A percentile compares a stretch with the other conserved stretches of the same genome.
phyloP scores from a whole-genome alignment of 2,113 vertebrate species.

The Lamprologus tigripictilis region DNA sequence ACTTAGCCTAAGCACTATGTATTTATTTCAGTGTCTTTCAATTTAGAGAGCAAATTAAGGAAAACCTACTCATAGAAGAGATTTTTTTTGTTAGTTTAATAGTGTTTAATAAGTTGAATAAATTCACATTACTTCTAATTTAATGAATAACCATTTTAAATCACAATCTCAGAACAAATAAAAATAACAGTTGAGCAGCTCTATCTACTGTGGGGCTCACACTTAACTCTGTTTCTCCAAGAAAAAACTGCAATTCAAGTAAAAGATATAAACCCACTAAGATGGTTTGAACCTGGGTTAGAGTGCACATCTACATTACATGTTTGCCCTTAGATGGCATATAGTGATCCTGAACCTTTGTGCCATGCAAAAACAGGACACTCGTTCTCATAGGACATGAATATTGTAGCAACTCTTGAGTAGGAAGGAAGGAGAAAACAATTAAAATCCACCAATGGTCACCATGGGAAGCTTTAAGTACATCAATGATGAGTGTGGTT shows the following conservation, averaged over 20 bases:
- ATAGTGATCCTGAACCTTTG: not conserved
- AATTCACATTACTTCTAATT: not conserved
- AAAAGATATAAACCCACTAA: not conserved
- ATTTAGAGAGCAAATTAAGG: not conserved
- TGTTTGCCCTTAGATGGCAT: not conserved
- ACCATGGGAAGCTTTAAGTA: conserved; percentile 27
- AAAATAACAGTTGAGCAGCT: not conserved
- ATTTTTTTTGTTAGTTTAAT: not conserved
- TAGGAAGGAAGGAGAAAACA: not conserved
- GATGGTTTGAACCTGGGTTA: not conserved
- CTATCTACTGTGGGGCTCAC: not conserved
- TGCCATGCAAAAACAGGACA: not conserved
- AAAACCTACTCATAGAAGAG: not conserved
- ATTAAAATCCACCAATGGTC: not conserved
- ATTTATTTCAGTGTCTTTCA: not conserved
- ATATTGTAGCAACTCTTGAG: not conserved
- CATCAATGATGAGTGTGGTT: conserved; percentile 33
- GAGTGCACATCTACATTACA: not conserved
- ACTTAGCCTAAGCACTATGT: not conserved
- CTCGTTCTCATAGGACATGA: not conserved
- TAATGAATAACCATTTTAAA: not conserved
- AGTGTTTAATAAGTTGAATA: not conserved
- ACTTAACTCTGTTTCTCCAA: not conserved
- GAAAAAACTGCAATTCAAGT: not conserved
- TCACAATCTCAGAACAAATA: not conserved